Evolutionary conservation across 2,113 vertebrate genomes (phyloP).

Genomic region (Poeciliopsis turrubarensis): DNA sequence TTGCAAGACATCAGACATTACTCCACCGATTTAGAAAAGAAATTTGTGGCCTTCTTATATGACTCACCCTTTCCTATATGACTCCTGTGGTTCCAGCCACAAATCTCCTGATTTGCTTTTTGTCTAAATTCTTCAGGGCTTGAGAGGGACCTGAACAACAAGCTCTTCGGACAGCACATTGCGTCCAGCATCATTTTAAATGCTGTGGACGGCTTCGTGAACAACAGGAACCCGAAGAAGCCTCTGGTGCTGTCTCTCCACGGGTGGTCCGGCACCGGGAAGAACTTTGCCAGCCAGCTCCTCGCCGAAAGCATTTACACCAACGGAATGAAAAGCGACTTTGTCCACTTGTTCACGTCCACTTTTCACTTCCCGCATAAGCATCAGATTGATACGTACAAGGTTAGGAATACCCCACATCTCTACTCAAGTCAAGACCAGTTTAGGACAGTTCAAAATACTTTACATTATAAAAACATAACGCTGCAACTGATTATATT

Average conservation of each 20-base stretch:
- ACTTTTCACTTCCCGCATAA: slow-evolving; percentile 85
- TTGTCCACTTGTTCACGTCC: slow-evolving; percentile 90
- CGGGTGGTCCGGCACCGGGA: slow-evolving; percentile 94
- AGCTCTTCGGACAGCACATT: slow-evolving; percentile 93
- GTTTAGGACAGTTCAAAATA: no score
- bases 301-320: slow-evolving; percentile 85
- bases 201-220: slow-evolving; percentile 87
- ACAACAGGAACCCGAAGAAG: slow-evolving; percentile 88
- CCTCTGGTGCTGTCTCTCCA: slow-evolving; percentile 92
- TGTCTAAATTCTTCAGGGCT: slow-evolving; percentile 77
- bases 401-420: slow-evolving; percentile 56
- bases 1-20: no score
- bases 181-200: slow-evolving; percentile 87
- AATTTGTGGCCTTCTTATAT: no score
- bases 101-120: no score
- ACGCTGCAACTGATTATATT: no score
- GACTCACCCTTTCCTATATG: no score
- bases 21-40: no score
- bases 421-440: no score
- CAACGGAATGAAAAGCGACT: slow-evolving; percentile 86
- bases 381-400: slow-evolving; percentile 64
- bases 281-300: slow-evolving; percentile 93
- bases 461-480: no score
- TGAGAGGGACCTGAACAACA: slow-evolving; percentile 77
- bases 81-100: no score